phyloP scores from a whole-genome alignment of 2,113 vertebrate species.

The Ptilonorhynchus violaceus region DNA sequence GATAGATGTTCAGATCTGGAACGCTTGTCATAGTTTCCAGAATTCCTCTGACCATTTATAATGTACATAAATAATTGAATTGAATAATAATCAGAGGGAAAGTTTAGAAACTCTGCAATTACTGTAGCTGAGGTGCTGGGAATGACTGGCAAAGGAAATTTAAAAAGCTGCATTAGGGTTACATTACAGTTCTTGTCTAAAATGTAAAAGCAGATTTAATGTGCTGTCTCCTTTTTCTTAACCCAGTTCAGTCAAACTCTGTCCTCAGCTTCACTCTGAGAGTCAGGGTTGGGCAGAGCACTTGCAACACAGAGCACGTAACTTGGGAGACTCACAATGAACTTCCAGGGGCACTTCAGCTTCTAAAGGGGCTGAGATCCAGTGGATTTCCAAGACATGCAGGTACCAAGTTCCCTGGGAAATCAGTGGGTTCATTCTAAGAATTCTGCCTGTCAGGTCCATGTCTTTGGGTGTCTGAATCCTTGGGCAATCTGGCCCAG shows the following conservation, averaged over 20 bases:
- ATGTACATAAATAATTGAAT: constrained; percentile 51
- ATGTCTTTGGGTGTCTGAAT: neutral
- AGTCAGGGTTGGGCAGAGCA: neutral
- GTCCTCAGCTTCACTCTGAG: neutral
- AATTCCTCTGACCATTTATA: constrained; percentile 17
- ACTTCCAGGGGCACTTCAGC: neutral
- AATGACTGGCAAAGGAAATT: neutral
- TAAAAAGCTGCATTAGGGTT: constrained; percentile 7
- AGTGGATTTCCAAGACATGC: neutral
- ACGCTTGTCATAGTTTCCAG: constrained; percentile 22
- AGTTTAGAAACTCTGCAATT: constrained; percentile 38
- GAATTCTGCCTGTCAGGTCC: neutral
- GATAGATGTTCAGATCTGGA: constrained; percentile 23
- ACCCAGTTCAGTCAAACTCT: constrained; percentile 5
- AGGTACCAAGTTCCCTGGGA: neutral
- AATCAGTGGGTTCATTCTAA: neutral
- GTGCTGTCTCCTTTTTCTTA: neutral
- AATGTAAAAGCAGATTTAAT: neutral
- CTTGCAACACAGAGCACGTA: neutral
- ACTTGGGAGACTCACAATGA: neutral
- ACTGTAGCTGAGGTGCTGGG: constrained; percentile 16
- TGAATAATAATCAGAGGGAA: constrained; percentile 32
- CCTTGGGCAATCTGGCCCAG: neutral
- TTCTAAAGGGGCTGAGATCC: neutral
- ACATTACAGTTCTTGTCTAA: neutral